Evolutionary conservation across 2,797 vertebrate genomes (phyloP).

Genomic region (Tokudaia tokunoshimensis): DNA sequence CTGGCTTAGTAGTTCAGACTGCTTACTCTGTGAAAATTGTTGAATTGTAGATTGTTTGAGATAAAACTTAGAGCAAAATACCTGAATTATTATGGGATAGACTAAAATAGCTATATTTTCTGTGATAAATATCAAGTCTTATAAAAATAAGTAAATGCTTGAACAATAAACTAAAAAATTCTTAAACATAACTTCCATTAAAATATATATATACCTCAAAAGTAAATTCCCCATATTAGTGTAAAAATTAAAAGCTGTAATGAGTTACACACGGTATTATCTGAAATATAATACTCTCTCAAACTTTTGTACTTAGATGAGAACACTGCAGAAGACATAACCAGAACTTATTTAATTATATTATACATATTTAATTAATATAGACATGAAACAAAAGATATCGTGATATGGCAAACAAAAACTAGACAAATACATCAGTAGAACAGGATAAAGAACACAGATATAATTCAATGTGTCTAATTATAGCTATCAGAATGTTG

Average conservation of each 20-base stretch:
- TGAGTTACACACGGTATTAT: not conserved
- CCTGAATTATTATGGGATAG: not conserved
- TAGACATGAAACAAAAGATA: not conserved
- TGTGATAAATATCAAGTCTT: not conserved
- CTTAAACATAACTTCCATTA: not conserved
- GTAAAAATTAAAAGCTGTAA: not conserved
- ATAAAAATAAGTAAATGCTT: not conserved
- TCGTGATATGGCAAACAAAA: not conserved
- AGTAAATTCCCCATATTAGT: constrained; percentile 24
- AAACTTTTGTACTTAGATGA: not conserved
- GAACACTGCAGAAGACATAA: not conserved
- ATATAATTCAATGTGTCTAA: not conserved
- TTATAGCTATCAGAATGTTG: not conserved
- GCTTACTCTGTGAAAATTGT: not conserved
- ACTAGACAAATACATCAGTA: not conserved
- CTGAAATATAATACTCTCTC: constrained; percentile 3
- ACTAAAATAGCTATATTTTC: not conserved
- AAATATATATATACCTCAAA: not conserved
- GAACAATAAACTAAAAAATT: not conserved
- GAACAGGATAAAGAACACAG: not conserved
- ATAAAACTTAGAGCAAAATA: not conserved
- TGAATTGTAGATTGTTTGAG: not conserved
- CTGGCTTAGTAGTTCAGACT: not conserved
- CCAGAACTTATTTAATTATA: not conserved
- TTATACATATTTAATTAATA: not conserved